Conservation (phyloP, 2,797 vertebrate genomes). For the Malacoraja senta region DNA sequence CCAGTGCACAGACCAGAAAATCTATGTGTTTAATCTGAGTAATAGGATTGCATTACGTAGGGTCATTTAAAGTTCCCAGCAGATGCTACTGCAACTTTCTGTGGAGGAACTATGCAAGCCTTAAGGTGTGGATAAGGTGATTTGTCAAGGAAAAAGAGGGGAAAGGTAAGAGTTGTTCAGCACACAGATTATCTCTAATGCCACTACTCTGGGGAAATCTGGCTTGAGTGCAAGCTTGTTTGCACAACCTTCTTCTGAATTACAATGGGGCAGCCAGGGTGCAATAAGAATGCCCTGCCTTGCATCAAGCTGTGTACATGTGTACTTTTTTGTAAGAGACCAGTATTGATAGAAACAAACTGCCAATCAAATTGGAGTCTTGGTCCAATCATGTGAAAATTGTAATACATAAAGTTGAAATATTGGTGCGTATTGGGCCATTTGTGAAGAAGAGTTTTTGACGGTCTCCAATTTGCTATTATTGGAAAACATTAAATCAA, state of each 20-base stretch:
- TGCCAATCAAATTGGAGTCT: background rate
- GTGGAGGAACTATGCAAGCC: background rate
- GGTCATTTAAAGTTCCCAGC: background rate
- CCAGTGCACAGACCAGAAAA: background rate
- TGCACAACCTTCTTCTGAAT: background rate
- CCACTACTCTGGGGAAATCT: conserved; percentile 4
- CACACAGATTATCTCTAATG: background rate
- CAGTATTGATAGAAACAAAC: background rate
- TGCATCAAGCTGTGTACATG: background rate
- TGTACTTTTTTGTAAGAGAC: background rate
- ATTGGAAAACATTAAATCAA: background rate
- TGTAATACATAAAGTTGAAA: background rate
- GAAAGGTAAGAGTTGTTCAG: background rate
- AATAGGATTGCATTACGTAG: background rate
- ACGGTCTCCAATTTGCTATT: background rate
- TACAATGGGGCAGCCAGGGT: background rate
- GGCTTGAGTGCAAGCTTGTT: background rate
- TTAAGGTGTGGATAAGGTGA: background rate
- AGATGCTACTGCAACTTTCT: background rate
- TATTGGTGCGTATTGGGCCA: background rate
- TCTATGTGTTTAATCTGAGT: background rate
- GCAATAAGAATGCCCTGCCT: background rate
- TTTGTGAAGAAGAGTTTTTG: background rate
- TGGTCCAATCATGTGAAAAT: background rate
- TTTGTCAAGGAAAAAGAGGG: background rate